Conservation (phyloP, 2,113 vertebrate species). For the Chionis minor region DNA sequence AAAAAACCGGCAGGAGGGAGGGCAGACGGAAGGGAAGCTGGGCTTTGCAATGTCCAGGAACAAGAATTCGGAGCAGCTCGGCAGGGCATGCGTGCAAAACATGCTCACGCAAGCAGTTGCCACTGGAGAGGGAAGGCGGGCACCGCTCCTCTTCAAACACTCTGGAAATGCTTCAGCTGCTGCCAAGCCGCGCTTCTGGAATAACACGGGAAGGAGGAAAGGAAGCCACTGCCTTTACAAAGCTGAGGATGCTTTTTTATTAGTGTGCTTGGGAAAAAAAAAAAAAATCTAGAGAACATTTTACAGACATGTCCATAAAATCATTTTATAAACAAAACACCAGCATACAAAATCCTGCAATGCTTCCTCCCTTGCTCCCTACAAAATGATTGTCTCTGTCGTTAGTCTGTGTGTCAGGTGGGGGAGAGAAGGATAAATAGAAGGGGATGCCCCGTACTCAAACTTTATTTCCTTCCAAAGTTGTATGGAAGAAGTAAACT, state of each 20-base stretch:
- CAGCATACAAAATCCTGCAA: constrained; percentile 67
- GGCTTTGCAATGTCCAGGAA: background rate
- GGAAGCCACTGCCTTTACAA: constrained; percentile 14
- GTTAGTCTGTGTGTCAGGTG: constrained; percentile 31
- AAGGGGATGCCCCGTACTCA: constrained; percentile 68
- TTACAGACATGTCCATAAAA: constrained; percentile 45
- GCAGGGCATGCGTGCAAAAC: rapidly evolving
- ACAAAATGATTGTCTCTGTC: constrained; percentile 75
- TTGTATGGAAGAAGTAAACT: constrained; percentile 45
- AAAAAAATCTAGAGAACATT: constrained; percentile 20
- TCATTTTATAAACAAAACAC: constrained; percentile 53
- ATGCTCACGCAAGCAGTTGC: background rate
- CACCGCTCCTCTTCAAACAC: background rate
- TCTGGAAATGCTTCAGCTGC: background rate
- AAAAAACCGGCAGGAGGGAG: background rate
- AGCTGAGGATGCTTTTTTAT: constrained; percentile 73
- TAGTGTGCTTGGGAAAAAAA: constrained; percentile 36
- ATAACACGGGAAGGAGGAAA: background rate
- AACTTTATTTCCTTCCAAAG: constrained; percentile 52
- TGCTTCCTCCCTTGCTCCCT: constrained; percentile 39
- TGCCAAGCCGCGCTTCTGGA: background rate
- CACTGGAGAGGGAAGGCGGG: background rate
- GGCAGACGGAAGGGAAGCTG: background rate
- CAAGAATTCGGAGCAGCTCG: background rate
- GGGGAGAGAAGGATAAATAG: constrained; percentile 40